Base-by-base conservation (phyloP, 2,113 vertebrate genomes). In the Poecile atricapillus region DNA sequence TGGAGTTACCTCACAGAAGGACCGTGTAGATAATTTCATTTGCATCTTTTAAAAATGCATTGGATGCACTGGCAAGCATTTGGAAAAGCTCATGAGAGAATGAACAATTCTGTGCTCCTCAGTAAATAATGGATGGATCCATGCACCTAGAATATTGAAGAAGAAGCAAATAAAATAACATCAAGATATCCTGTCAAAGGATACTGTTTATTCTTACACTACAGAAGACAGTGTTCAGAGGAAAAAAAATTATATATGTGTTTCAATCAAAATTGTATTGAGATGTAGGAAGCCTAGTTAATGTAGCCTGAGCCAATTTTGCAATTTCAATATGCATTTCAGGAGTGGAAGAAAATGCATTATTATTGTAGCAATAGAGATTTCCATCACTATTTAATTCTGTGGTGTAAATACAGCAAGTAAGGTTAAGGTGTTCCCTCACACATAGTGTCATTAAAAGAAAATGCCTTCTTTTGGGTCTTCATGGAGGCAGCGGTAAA, bases 21-120 rank as follows among this genome's bases (percentile, higher is more conserved):
- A 58, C 63, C 43, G 30, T 49, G 69, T 28, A 89, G 78, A 80
- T 87, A 89, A 94, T 79, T 94, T 87, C 62, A 91, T 95, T 79
- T 76, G 7, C 49, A 60, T 91, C n/a, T 87, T 83, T 94, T 13
- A 87, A 95, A 92, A 92, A 89, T 83, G 62, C 27, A 71, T 39
- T 3, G 2, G 28, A 87, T 94, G 82, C 59, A 69, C 41, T 73
- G 41, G 73, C 50, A 94, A 85, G 30, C 65, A 65, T 82, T 91
- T 75, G 76, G 70, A 93, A 89, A 94, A 87, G 41, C 43, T 73
- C 78, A 31, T 37, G 59, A 91, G n/a, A 78, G 65, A 84, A 89
- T 30, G 39, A 94, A 49, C 23, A 81, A 92, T 87, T 89, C 37
- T 71, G 16, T 64, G 25, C 58, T 23, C 28, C 25, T 69, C 65